These are phyloP conservation scores for Drosophila niveifrons DNA, from an alignment of 2,888 invertebrate species.

Conservation along the genomic window DNA sequence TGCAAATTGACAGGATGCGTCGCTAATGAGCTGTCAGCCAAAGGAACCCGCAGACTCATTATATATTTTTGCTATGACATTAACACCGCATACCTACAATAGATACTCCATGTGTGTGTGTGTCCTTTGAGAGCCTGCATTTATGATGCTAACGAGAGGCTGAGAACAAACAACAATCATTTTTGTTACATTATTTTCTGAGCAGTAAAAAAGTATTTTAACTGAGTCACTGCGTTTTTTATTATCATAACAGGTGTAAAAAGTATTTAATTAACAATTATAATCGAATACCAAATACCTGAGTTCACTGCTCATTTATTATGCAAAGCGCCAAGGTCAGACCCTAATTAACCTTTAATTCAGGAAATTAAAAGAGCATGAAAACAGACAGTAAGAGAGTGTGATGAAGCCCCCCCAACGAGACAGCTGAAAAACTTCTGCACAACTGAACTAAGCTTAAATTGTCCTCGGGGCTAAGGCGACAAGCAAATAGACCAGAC, in stretches of 20 bases:
- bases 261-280: slow-evolving; percentile 8
- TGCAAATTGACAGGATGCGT: slow-evolving; percentile 16
- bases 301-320: slow-evolving; percentile 3
- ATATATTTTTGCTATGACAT: slow-evolving; percentile 3
- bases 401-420: background rate
- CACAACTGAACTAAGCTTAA: slow-evolving; percentile 45
- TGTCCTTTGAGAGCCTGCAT: background rate
- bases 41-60: slow-evolving; percentile 12
- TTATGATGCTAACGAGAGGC: slow-evolving; percentile 6
- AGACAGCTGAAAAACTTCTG: slow-evolving; percentile 28
- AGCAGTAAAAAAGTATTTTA: background rate
- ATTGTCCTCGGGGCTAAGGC: slow-evolving; percentile 14
- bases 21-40: slow-evolving; percentile 14
- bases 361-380: slow-evolving; percentile 15
- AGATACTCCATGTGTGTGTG: background rate
- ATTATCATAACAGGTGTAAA: slow-evolving; percentile 17
- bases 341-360: slow-evolving; percentile 18
- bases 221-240: background rate
- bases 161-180: background rate
- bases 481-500: slow-evolving; percentile 12
- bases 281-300: slow-evolving; percentile 9
- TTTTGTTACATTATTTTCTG: background rate
- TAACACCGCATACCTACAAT: background rate
- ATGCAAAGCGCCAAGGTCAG: slow-evolving; percentile 2
- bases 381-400: slow-evolving; percentile 1